Base-by-base conservation (phyloP, 2,113 vertebrate genomes). In the Paracanthobrama guichenoti region DNA sequence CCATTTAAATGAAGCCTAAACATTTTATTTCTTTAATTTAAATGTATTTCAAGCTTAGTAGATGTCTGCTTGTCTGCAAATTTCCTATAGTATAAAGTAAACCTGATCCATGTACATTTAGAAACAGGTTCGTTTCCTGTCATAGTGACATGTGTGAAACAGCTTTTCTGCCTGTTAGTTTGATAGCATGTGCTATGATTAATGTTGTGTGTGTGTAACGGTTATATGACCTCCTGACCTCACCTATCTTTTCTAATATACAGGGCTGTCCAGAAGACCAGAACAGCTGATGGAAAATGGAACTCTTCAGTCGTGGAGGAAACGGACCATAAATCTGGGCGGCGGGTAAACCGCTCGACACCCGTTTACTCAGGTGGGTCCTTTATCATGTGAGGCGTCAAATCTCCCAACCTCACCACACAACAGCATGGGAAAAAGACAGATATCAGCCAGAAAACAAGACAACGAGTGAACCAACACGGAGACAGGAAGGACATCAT, bases 351-450 rank as follows among this genome's bases (percentile, higher is more conserved):
- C 48, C 60, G 50, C 50, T 78, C 76, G 71, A 84, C 87, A 80
- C 64, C 84, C 76, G 42, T 85, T 88, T 86, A 86, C 84, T 84
- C 84, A 83, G 83, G 86, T 87, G 86, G 83, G 31, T 66, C 28
- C 42, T 80, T 80, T 50, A 80, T 80, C 59, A 64, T 4, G 14
- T 13, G 59, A 66, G 26, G 78, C 6, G 24, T 80, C 78, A 80
- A 80, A 66, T 4, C 69, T 74, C 69, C 59, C 26, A 67, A 55
- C 59, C 35, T 42, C 35, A 57, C 48, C 35, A 18, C 31, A 76
- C 48, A 73, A 83, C 42, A 75, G 62, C 66, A 53, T 48, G 26
- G 64, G 67, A 66, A 55, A 69, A 46, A 88, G 46, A 83, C 64
- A 75, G 18, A 39, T 24, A 46, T 28, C 16, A 46, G n/a, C 14